A percentile compares a stretch with the other conserved stretches of the same genome.
These are phyloP conservation scores for Berghia stephanieae DNA, from an alignment of 1,140 invertebrate species.

Conservation along the genomic window DNA sequence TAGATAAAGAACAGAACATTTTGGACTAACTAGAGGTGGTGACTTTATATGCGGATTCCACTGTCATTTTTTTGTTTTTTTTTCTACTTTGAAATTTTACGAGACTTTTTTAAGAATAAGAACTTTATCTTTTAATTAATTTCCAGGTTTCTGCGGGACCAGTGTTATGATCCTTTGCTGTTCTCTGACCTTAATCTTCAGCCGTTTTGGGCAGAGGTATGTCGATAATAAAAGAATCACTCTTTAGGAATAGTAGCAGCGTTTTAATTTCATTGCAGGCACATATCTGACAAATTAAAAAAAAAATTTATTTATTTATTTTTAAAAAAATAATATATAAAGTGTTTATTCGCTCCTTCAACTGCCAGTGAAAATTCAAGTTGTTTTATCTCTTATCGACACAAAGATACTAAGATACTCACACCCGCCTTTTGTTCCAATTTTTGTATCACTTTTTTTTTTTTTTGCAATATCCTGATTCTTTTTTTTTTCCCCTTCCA, in stretches of 20 bases:
- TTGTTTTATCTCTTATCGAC: no score
- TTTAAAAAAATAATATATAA: constrained; percentile 11
- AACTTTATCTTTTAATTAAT: no score
- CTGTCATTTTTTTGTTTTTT: no score
- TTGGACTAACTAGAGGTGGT: no score
- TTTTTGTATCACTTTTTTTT: background rate
- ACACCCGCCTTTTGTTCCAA: background rate
- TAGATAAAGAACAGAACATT: no score
- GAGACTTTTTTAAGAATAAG: no score
- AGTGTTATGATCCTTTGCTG: constrained; percentile 79
- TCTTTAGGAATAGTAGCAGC: background rate
- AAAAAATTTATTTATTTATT: background rate
- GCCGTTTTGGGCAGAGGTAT: constrained; percentile 71
- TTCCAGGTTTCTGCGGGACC: constrained; percentile 74
- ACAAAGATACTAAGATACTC: background rate
- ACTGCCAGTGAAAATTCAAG: background rate
- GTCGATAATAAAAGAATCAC: constrained; percentile 26
- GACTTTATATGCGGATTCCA: no score
- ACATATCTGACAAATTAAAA: background rate
- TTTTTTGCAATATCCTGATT: no score
- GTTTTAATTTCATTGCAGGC: background rate
- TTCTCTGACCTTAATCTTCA: constrained; percentile 81
- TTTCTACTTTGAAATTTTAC: no score
- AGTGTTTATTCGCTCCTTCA: background rate
- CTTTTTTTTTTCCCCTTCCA: no score